Percentiles rank a stretch among this genome's conserved stretches.
Evolutionary conservation across 1,140 invertebrate genomes (phyloP).

Genomic region (Macrostomum lignano): DNA sequence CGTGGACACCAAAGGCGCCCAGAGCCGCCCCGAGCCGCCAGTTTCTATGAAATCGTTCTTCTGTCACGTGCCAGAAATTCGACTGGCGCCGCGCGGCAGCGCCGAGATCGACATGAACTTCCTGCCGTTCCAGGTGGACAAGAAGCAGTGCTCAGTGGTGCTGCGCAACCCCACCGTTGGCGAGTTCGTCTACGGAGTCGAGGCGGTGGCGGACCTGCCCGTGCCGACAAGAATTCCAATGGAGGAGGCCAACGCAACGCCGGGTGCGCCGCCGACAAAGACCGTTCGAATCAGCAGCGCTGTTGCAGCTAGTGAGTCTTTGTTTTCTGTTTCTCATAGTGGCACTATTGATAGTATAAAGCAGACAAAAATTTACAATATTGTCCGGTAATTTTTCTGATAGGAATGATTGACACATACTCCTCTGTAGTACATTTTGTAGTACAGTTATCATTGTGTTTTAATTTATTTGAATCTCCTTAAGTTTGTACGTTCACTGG

Average conservation of each 20-base stretch:
- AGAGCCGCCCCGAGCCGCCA: no score
- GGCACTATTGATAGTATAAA: no score
- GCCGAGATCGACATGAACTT: constrained; percentile 17
- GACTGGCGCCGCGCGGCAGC: constrained; percentile 11
- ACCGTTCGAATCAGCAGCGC: constrained; percentile 19
- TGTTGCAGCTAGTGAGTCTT: constrained; percentile 17
- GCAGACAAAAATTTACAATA: no score
- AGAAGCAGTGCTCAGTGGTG: constrained; percentile 19
- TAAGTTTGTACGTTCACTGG: no score
- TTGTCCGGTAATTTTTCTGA: no score
- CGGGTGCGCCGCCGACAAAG: constrained; percentile 10
- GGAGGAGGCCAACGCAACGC: constrained; percentile 5
- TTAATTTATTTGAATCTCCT: no score
- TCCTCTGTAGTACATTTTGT: no score
- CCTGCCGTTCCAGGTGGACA: constrained; percentile 20
- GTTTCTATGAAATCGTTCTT: constrained; percentile 21
- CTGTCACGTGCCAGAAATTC: constrained; percentile 12
- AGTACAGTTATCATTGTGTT: no score
- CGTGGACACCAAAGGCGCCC: no score
- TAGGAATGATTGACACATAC: no score
- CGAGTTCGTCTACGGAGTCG: constrained; percentile 25
- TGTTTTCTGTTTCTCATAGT: no score
- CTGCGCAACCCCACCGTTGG: constrained; percentile 22
- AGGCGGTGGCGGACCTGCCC: constrained; percentile 16
- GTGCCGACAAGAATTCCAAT: constrained; percentile 15